Base-by-base conservation (phyloP, 2,797 vertebrate genomes). In the Falco biarmicus region DNA sequence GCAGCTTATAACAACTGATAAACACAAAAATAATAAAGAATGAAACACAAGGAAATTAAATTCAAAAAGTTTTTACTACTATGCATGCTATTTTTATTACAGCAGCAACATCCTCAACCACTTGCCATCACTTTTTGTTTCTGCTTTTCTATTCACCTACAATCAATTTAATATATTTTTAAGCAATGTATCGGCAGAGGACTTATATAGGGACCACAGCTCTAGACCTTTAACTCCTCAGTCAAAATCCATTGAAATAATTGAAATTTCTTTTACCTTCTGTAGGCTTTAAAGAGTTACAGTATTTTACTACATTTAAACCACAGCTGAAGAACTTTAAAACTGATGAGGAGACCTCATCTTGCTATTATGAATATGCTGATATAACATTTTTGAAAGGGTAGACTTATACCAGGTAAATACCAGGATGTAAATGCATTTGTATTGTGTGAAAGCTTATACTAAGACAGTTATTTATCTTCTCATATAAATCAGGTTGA, bases 11-110 rank as follows among this genome's bases (percentile, higher is more conserved):
- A 70, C 2, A 10, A 80, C 51, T 69, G 57, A 70, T 77, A 89
- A 69, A 43, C 29, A 54, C 12, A 65, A 61, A 94, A 83, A 54
- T 41, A 66, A 86, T 78, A 74, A 69, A 74, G 31, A 94, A 88
- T 84, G 37, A 75, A 82, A 64, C 68, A 89, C 48, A 77, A 63
- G n/a, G 18, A 95, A 93, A 91, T 87, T 75, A 87, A 92, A 76
- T 53, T 70, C 28, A 78, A 81, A 73, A 45, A 56, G 19, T 32
- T 95, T 94, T 94, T 83, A 50, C 19, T 75, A 41, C 14, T 32
- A 17, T 15, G 26, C 17, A 65, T 2, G 3, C 7, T 84, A 60
- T 59, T 75, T 94, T 90, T 82, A 74, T 87, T 75, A 54, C 41
- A 79, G 11, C 26, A 90, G 26, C 21, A 73, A 15, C 11, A 43